Evolutionary conservation across 2,113 vertebrate species (phyloP), one percentile per base, ranked within the genome.

Genomic region (Taxidea taxus): DNA sequence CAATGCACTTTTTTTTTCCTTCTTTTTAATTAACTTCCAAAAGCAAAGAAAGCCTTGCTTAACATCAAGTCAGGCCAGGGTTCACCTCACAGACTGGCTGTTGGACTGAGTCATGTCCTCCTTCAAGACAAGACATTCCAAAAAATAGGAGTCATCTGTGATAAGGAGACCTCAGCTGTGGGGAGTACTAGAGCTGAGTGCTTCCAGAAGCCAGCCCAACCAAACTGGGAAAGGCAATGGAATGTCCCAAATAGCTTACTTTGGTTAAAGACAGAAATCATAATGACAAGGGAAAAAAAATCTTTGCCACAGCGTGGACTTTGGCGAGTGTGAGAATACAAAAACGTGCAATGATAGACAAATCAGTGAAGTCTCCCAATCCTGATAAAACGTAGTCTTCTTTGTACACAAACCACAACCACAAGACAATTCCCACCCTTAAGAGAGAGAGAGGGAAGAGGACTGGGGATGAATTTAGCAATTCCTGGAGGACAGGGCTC

Each of bases 401-500:
- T 47, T 56, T 82, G 13, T n/a, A 1, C 47, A 77, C 54, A 10
- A 2, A 34, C 11, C 31, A 66, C 60, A 7, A 6, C 34, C 34
- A 54, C 44, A 23, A 64, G 37, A 14, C n/a, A 56, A 49, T 70
- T 85, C 72, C 62, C 56, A 96, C 92, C 78, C 96, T 87, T 5
- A 91, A 93, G 80, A 94, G 27, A 89, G 60, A 42, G 75, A 87
- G 56, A 42, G 68, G 47, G n/a, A 80, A 70, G 34, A 95, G 51
- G 23, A 15, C 14, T 54, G 13, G 4, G 70, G 85, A 9, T 51
- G 85, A 15, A 87, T 93, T 95, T 81, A 96, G 97, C 78, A 25
- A 31, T 94, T 97, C 97, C 74, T 62, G 78, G 92, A 64, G 39
- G 37, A 92, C 85, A 70, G 51, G 81, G 66, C 15, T 74, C 82